Conservation (phyloP, 2,113 vertebrate species). For the Casuarius casuarius region DNA sequence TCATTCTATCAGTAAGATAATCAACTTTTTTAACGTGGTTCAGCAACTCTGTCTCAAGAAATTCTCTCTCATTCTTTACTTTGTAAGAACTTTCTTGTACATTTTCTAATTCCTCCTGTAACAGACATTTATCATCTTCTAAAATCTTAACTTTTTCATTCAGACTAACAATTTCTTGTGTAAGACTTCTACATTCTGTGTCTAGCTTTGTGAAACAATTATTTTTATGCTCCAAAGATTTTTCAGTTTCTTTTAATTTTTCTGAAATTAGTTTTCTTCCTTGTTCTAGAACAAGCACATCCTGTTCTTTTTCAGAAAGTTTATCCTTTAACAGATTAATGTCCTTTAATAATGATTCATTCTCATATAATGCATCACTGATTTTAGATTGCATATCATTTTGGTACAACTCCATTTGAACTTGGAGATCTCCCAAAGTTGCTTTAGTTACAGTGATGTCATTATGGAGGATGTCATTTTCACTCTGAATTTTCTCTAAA, state of each 20-base stretch:
- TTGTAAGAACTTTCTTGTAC: conserved; percentile 83
- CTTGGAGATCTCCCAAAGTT: conserved; percentile 73
- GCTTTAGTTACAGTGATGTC: conserved; percentile 68
- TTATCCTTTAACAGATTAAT: conserved; percentile 76
- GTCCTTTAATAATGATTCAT: conserved; percentile 74
- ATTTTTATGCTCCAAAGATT: conserved; percentile 68
- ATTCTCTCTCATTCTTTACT: conserved; percentile 88
- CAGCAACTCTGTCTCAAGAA: conserved; percentile 84
- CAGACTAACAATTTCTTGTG: conserved; percentile 76
- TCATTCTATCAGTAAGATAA: conserved; percentile 77
- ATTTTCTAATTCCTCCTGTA: conserved; percentile 89
- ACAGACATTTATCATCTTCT: conserved; percentile 86
- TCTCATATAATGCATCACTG: conserved; percentile 70
- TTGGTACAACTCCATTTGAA: conserved; percentile 71
- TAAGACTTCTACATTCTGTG: conserved; percentile 60
- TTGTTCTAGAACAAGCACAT: conserved; percentile 61
- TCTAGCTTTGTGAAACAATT: conserved; percentile 70
- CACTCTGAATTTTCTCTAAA: conserved; percentile 69
- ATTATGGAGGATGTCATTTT: conserved; percentile 73
- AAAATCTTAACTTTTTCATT: conserved; percentile 86
- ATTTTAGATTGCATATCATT: conserved; percentile 78
- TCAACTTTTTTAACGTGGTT: conserved; percentile 83
- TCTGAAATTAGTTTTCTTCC: conserved; percentile 73
- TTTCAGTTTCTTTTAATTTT: conserved; percentile 56
- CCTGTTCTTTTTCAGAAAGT: conserved; percentile 73